These are phyloP conservation scores for Heteropelma amictum DNA, from an alignment of 2,888 invertebrate genomes.

Conservation along the genomic window DNA sequence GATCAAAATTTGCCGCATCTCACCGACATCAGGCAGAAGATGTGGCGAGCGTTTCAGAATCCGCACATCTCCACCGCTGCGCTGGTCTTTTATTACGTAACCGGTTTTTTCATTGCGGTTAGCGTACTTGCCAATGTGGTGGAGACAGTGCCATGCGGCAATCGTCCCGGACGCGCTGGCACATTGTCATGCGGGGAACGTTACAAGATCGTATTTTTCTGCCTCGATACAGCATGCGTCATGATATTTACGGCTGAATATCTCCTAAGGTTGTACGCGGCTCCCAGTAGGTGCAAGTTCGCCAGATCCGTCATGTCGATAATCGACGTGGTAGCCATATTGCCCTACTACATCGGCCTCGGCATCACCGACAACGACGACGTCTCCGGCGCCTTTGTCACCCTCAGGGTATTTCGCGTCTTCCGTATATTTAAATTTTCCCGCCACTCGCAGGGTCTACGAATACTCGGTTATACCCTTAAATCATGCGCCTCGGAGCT, in stretches of 20 bases:
- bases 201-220: slow-evolving; percentile 99
- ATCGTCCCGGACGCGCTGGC: slow-evolving; percentile 90
- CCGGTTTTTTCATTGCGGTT: slow-evolving; percentile 99
- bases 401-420: slow-evolving; percentile 98
- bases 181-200: slow-evolving; percentile 97
- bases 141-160: slow-evolving; percentile 97
- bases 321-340: slow-evolving; percentile 99
- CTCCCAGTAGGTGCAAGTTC: slow-evolving; percentile 98
- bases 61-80: slow-evolving; percentile 99
- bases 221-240: slow-evolving; percentile 99
- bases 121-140: slow-evolving; percentile 99
- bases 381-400: slow-evolving; percentile 99
- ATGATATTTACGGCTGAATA: slow-evolving; percentile 99
- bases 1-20: slow-evolving; percentile 93
- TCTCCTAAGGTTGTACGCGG: slow-evolving; percentile 95
- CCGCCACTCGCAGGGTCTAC: slow-evolving; percentile 98
- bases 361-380: slow-evolving; percentile 99
- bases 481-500: slow-evolving; percentile 99
- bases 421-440: slow-evolving; percentile 99
- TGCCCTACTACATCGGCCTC: slow-evolving; percentile 99
- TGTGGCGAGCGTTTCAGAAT: slow-evolving; percentile 99
- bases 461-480: slow-evolving; percentile 99
- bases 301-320: slow-evolving; percentile 99
- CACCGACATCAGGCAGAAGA: slow-evolving; percentile 93
- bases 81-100: slow-evolving; percentile 99